Evolutionary conservation across 2,797 vertebrate species (phyloP).

Genomic region (Cynodonichthys magdalenae): DNA sequence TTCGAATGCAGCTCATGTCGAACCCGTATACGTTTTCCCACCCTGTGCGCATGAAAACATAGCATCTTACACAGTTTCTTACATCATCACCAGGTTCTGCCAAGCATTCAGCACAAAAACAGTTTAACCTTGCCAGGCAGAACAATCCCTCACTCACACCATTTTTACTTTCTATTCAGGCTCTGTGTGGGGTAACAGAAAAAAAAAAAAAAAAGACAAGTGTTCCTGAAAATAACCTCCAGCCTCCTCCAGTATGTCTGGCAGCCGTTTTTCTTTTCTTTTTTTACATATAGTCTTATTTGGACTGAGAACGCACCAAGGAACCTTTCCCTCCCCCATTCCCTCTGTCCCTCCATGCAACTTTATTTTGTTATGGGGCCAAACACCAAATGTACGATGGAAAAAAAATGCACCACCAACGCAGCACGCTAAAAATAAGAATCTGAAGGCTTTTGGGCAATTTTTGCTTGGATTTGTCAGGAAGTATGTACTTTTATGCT

Average conservation of each 20-base stretch:
- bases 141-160: constrained; percentile 20
- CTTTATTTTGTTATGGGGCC: constrained; percentile 53
- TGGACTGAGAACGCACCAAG: constrained; percentile 46
- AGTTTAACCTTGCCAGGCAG: constrained; percentile 49
- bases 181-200: constrained; percentile 26
- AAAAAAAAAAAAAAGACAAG: constrained; percentile 46
- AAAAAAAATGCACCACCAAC: constrained; percentile 52
- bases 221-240: constrained; percentile 64
- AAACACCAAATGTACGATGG: constrained; percentile 40
- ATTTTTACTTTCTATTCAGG: constrained; percentile 41
- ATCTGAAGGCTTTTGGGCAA: constrained; percentile 14
- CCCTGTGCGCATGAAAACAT: constrained; percentile 79
- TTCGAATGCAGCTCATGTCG: constrained; percentile 98
- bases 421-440: constrained; percentile 55
- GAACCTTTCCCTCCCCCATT: constrained; percentile 44
- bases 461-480: constrained; percentile 33
- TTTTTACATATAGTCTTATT: constrained; percentile 33
- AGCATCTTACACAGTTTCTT: constrained; percentile 12
- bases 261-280: constrained; percentile 31
- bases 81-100: constrained; percentile 17
- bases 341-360: constrained; percentile 52
- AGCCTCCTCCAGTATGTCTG: constrained; percentile 64
- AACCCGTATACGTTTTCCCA: constrained; percentile 99
- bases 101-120: constrained; percentile 30
- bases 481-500: constrained; percentile 14